A percentile compares a stretch with the other conserved stretches of the same genome.
Conservation (phyloP, 1,140 invertebrate species). For the Drosophila sturtevanti region DNA sequence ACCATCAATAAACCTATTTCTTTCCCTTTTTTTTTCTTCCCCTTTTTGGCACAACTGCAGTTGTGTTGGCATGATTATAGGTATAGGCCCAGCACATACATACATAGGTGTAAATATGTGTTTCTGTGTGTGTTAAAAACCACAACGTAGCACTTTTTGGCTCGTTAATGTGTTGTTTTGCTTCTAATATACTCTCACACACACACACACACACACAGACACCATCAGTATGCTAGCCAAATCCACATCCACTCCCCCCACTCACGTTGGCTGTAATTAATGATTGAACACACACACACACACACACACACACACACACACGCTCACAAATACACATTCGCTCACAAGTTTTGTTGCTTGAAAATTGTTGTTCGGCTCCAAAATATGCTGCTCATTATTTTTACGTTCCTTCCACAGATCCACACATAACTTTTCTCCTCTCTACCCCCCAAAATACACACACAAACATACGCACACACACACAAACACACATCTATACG, state of each 20-base stretch:
- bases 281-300: constrained; percentile 58
- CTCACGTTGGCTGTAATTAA: constrained; percentile 57
- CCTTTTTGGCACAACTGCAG: constrained; percentile 55
- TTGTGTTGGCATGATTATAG: neutral
- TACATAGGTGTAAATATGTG: constrained; percentile 2
- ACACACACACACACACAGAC: constrained; percentile 1
- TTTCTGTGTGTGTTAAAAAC: constrained; percentile 38
- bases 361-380: constrained; percentile 55
- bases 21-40: no score
- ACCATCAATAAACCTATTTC: constrained; percentile 68
- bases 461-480: constrained; percentile 20
- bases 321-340: constrained; percentile 12
- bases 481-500: constrained; percentile 22
- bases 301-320: constrained; percentile 5
- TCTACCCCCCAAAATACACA: neutral
- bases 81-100: neutral
- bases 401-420: constrained; percentile 42
- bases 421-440: neutral
- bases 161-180: constrained; percentile 69
- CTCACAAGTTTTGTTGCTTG: constrained; percentile 62
- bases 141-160: constrained; percentile 77
- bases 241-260: no score
- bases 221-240: neutral
- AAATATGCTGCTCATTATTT: constrained; percentile 79
- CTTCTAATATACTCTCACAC: constrained; percentile 24